Conservation (phyloP, 1,140 invertebrate genomes). For the Drosophila burlai region DNA sequence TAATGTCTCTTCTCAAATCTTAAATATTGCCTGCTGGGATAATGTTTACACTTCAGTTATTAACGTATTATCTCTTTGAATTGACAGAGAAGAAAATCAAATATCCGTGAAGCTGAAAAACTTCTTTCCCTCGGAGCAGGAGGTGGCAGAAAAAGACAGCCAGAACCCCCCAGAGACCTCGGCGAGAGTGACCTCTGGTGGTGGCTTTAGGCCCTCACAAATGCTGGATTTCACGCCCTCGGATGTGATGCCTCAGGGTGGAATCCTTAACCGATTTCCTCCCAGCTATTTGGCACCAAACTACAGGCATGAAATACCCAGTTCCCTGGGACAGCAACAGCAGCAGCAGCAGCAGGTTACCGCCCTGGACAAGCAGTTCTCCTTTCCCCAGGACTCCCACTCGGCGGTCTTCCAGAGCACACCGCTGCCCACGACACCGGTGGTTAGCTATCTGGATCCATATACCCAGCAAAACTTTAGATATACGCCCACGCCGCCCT, state of each 20-base stretch:
- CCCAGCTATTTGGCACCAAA: constrained; percentile 73
- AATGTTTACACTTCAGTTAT: not conserved
- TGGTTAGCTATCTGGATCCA: constrained; percentile 76
- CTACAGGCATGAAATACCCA: constrained; percentile 66
- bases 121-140: constrained; percentile 69
- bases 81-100: constrained; percentile 23
- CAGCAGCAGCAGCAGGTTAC: not conserved
- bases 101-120: constrained; percentile 74
- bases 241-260: constrained; percentile 59
- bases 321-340: constrained; percentile 54
- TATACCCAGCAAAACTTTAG: constrained; percentile 78
- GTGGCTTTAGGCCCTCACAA: constrained; percentile 71
- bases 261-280: constrained; percentile 53
- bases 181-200: constrained; percentile 54
- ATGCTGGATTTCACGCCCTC: constrained; percentile 77
- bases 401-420: constrained; percentile 46
- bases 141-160: not conserved
- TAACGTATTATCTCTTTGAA: not conserved
- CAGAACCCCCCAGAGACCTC: constrained; percentile 14
- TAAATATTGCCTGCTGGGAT: not conserved
- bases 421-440: constrained; percentile 71
- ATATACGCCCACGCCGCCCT: constrained; percentile 58
- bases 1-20: not conserved
- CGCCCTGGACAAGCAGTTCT: constrained; percentile 66
- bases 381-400: constrained; percentile 48